A percentile compares a stretch with the other conserved stretches of the same genome.
Evolutionary conservation across 1,140 invertebrate genomes (phyloP).

Genomic region (Condylostylus longicornis): DNA sequence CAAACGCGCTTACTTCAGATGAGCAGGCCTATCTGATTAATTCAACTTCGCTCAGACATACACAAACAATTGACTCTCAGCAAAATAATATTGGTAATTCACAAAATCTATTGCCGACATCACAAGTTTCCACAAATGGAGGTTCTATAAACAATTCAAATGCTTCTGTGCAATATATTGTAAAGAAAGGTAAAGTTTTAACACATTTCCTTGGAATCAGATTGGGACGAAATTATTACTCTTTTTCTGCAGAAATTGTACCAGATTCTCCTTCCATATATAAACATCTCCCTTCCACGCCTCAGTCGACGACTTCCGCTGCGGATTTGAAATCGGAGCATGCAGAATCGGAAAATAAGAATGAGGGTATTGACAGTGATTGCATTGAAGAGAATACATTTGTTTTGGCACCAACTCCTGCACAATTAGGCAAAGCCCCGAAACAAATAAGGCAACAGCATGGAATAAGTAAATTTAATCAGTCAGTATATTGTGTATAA

Average conservation of each 20-base stretch:
- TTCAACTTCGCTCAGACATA: too few species aligned
- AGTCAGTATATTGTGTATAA: too few species aligned
- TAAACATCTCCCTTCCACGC: constrained; percentile 26
- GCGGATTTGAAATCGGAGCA: constrained; percentile 9
- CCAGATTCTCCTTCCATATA: constrained; percentile 19
- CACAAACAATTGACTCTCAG: too few species aligned
- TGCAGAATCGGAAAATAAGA: constrained; percentile 8
- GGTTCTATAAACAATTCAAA: too few species aligned
- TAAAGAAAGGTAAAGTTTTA: constrained; percentile 24
- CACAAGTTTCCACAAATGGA: too few species aligned
- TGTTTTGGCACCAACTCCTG: constrained; percentile 80
- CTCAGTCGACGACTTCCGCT: constrained; percentile 23
- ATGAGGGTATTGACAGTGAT: constrained; percentile 32
- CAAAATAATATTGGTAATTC: too few species aligned
- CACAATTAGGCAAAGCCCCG: constrained; percentile 75
- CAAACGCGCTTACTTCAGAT: too few species aligned
- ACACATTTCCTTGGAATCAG: too few species aligned
- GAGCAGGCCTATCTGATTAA: too few species aligned
- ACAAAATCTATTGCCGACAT: too few species aligned
- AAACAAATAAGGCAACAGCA: constrained; percentile 66
- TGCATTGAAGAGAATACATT: constrained; percentile 43
- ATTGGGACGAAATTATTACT: too few species aligned
- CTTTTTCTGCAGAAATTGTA: constrained; percentile 12
- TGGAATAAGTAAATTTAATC: neutral
- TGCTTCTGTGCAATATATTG: constrained; percentile 14